Percentiles rank a stretch among this genome's conserved stretches.
Evolutionary conservation across 2,113 vertebrate species (phyloP).

Genomic region (Hippotragus niger): DNA sequence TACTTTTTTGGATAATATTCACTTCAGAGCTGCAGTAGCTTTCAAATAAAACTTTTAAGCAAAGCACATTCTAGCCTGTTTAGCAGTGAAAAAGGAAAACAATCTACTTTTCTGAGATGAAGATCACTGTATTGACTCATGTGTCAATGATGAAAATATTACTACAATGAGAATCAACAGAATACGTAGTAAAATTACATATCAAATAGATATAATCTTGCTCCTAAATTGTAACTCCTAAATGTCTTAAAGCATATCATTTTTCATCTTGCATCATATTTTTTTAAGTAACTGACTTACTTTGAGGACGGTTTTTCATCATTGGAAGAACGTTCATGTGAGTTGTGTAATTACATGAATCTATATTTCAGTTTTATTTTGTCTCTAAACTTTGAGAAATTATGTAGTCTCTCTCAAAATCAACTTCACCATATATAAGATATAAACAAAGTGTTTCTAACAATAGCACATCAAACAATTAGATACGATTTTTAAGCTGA

Average conservation of each 20-base stretch:
- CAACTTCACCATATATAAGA: not conserved
- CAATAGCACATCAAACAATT: not conserved
- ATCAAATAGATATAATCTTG: not conserved
- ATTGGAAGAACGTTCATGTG: not conserved
- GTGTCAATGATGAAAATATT: not conserved
- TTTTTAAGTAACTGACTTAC: not conserved
- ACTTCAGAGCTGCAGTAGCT: not conserved
- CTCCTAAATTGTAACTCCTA: not conserved
- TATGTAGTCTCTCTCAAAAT: not conserved
- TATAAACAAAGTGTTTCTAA: not conserved
- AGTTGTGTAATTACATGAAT: not conserved
- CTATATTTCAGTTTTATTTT: not conserved
- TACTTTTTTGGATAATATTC: conserved; percentile 48
- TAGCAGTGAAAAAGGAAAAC: not conserved
- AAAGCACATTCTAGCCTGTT: not conserved
- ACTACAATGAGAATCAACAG: not conserved
- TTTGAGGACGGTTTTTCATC: not conserved
- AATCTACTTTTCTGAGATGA: not conserved
- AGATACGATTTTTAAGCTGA: not conserved
- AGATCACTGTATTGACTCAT: not conserved
- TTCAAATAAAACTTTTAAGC: conserved; percentile 38
- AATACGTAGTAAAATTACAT: conserved; percentile 22
- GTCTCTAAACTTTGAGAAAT: not conserved
- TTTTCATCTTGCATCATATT: not conserved
- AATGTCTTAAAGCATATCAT: not conserved